A percentile compares a stretch with the other conserved stretches of the same genome.
phyloP scores from a whole-genome alignment of 1,140 invertebrate genomes.

The Leptinotarsa texana region DNA sequence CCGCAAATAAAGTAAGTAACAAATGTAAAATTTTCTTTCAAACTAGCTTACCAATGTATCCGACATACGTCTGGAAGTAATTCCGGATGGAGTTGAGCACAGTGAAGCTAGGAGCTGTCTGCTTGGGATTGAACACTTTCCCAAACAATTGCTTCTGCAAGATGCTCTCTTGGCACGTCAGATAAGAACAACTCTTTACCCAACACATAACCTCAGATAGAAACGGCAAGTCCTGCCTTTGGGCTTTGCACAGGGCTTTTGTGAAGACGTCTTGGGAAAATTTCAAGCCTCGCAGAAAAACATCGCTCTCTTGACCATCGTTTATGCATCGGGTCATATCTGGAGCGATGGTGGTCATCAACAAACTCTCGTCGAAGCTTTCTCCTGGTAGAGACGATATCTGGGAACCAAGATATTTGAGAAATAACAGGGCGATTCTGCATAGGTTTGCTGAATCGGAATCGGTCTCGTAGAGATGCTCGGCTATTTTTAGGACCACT shows the following conservation, averaged over 20 bases:
- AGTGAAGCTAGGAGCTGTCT: constrained; percentile 14
- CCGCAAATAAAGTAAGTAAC: no score
- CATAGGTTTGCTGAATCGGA: constrained; percentile 25
- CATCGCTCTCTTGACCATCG: constrained; percentile 5
- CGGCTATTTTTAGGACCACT: constrained; percentile 25
- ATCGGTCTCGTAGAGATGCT: constrained; percentile 24
- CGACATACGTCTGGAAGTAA: constrained; percentile 14
- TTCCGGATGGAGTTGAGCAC: constrained; percentile 22
- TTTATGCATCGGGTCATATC: background rate
- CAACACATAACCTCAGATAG: constrained; percentile 40
- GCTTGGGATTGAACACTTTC: constrained; percentile 18
- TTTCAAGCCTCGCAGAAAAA: constrained; percentile 26
- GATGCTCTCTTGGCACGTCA: constrained; percentile 27
- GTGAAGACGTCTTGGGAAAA: constrained; percentile 34
- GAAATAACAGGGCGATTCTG: constrained; percentile 28
- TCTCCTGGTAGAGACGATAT: background rate
- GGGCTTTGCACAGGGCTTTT: constrained; percentile 37
- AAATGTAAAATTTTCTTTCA: no score
- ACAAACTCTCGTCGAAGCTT: constrained; percentile 1
- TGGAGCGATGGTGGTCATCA: constrained; percentile 2
- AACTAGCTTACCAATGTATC: background rate
- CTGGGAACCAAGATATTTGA: constrained; percentile 23
- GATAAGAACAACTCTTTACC: constrained; percentile 29
- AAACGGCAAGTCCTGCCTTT: constrained; percentile 21
- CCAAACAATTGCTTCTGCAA: constrained; percentile 28